Base-by-base conservation (phyloP, 1,140 invertebrate species). In the Philaenus spumarius region DNA sequence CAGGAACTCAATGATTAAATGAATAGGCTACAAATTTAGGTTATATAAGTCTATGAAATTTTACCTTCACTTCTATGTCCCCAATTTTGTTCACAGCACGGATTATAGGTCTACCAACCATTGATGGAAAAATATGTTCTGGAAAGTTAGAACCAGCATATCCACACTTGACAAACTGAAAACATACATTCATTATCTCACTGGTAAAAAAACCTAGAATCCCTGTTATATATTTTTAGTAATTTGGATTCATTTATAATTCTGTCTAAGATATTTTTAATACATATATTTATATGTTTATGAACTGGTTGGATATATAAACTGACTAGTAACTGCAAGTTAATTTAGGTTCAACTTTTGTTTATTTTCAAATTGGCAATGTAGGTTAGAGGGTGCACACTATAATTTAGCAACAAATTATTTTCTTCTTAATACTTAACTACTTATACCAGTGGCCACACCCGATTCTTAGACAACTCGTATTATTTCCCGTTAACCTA, bases 61-160 rank as follows among this genome's bases (percentile, higher is more conserved):
- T n/a, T 82, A 98, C 95, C 88, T 98, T 98, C 9, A 99, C 88
- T 85, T 98, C 95, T 63, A 99, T 98, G 74, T 98, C 93, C 62
- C 95, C 95, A 66, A 99, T 93, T 84, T 97, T 96, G 72, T 95
- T 93, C 57, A 92, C 87, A 39, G 97, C 97, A 75, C 96, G 80
- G 64, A 99, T 95, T 64, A 99, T 97, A 7, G 97, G 97, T 70
- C 97, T 79, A 56, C 97, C 97, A 48, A 99, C 95, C 82, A 99
- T 89, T 2, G 96, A 99, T 37, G 97, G 97, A 75, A 99, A 99
- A 70, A 99, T 98, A 71, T 95, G 88, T 45, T 92, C 90, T 59
- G 97, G 97, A 75, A 99, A 99, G 78, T 99, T 99, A 55, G 93
- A 92, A 45, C 97, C 97, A 63, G 95, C 96, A 84, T 96, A 98